Evolutionary conservation across 2,113 vertebrate species (phyloP), one percentile per base, ranked within the genome.

Genomic region (Rattus rattus): DNA sequence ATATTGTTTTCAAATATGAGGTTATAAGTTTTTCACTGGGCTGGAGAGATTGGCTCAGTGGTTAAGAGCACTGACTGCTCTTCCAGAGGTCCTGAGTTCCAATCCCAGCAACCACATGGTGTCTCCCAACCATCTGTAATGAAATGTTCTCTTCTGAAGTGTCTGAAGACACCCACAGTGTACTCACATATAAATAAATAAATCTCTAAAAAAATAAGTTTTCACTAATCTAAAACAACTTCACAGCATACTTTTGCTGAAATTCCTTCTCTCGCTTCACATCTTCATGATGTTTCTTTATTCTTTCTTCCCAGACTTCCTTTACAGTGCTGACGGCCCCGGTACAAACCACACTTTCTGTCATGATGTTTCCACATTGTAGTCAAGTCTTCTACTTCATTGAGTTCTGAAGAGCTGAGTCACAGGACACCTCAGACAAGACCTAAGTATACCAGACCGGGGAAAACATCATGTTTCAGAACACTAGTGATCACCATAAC

Each of bases 231-330:
- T 10, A 79, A 83, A 88, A 61, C 33, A 88, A 39, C 0, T 6
- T 9, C 19, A 95, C 59, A 14, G 97, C 96, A 7, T 96, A 97
- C 97, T 98, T 98, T 69, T 98, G 97, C 65, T 97, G 97, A 56
- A 98, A 98, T 59, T 99, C 98, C 43, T 98, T 98, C 86, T 99
- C 98, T 85, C 94, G 99, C 96, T 98, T 98, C 92, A 99, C 92
- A 65, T 99, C 99, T 94, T 99, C 98, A 84, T 96, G 99, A 96
- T 98, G 98, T 88, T 98, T 99, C 97, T 98, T 98, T 97, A 99
- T 99, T 98, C 99, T 99, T 43, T 98, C 99, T 98, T 99, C 99
- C 99, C 99, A 99, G 69, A 99, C 98, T 73, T 99, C 97, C 96
- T 99, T 99, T 87, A 99, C 98, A 93, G 99, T 98, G 97, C 96